Conservation (phyloP, 2,888 invertebrate genomes). For the Heliconius charithonia region DNA sequence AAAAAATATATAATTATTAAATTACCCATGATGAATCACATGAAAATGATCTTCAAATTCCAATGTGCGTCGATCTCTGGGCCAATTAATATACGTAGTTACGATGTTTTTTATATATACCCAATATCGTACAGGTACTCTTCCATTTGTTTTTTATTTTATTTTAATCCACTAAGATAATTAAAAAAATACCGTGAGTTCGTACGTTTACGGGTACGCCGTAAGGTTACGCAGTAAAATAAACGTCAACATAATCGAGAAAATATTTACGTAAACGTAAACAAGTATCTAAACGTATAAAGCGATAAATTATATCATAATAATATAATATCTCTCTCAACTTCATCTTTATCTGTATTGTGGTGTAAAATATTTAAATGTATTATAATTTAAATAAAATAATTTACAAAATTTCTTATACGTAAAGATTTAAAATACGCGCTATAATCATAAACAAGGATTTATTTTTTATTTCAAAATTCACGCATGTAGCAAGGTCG, state of each 20-base stretch:
- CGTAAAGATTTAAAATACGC: too few species aligned
- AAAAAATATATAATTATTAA: not conserved
- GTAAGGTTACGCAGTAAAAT: not conserved
- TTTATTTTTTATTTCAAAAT: too few species aligned
- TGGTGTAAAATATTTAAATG: not conserved
- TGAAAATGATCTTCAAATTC: not conserved
- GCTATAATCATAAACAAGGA: too few species aligned
- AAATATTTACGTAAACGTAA: not conserved
- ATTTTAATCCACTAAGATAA: too few species aligned
- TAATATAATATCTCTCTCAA: constrained; percentile 2
- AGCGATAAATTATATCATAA: not conserved
- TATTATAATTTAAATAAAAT: too few species aligned
- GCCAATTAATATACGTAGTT: not conserved
- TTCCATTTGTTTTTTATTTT: too few species aligned
- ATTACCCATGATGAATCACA: constrained; percentile 4
- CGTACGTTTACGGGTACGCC: not conserved
- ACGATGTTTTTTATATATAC: not conserved
- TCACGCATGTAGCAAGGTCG: too few species aligned
- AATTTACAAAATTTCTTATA: too few species aligned
- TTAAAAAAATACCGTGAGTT: not conserved
- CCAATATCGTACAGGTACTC: not conserved
- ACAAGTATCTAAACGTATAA: not conserved
- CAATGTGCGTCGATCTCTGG: not conserved
- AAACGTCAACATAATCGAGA: not conserved
- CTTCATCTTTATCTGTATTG: constrained; percentile 3